Evolutionary conservation across 1,140 invertebrate genomes (phyloP).

Genomic region (Bombus confusus): DNA sequence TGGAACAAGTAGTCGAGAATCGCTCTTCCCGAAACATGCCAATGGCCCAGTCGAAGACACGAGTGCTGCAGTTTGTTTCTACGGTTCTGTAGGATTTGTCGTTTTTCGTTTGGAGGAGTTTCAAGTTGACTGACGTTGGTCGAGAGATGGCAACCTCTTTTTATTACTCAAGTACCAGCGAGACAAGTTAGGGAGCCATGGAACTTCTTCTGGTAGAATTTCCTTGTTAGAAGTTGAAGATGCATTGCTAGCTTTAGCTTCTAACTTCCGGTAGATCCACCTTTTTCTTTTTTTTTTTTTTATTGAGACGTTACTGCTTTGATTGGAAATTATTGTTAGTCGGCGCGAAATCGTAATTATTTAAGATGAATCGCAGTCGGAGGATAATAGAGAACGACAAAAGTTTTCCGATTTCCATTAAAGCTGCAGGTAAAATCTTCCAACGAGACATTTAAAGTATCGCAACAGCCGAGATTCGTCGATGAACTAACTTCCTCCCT

Average conservation of each 20-base stretch:
- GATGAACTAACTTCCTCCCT: neutral
- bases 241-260: neutral
- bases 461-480: neutral
- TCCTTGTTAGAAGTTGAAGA: neutral
- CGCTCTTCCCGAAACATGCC: neutral
- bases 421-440: neutral
- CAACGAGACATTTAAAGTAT: neutral
- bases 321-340: neutral
- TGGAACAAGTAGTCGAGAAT: neutral
- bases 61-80: neutral
- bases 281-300: neutral
- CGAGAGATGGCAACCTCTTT: neutral
- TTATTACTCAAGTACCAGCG: neutral
- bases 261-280: neutral
- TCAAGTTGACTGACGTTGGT: neutral
- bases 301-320: neutral
- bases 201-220: neutral
- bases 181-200: neutral
- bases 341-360: neutral
- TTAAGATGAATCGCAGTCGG: neutral
- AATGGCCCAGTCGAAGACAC: neutral
- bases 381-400: neutral
- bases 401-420: constrained; percentile 6
- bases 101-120: neutral
- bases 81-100: neutral